A percentile compares a stretch with the other conserved stretches of the same genome.
These are phyloP conservation scores for Lutraria rhynchaena DNA, from an alignment of 1,140 invertebrate species.

Conservation along the genomic window DNA sequence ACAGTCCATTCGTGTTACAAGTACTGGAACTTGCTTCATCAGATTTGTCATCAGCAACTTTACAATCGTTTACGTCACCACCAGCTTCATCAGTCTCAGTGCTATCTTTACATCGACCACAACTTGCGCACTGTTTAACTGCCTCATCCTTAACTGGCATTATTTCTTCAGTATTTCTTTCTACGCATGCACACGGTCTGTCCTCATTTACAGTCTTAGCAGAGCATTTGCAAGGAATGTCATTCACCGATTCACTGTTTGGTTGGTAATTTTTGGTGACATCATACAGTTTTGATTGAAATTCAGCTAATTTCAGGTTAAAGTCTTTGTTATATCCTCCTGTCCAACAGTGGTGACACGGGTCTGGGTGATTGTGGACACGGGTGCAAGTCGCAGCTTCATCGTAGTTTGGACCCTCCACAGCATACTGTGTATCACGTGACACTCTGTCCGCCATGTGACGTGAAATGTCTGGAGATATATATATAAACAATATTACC, in stretches of 20 bases:
- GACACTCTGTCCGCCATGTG: not conserved
- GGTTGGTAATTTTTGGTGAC: not conserved
- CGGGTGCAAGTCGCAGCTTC: constrained; percentile 16
- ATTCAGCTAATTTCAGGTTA: not conserved
- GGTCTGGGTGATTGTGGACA: constrained; percentile 41
- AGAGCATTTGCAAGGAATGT: not conserved
- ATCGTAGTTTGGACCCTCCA: not conserved
- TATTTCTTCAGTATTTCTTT: not conserved
- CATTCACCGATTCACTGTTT: not conserved
- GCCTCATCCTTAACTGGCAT: not conserved
- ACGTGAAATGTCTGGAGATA: not conserved
- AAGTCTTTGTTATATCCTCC: constrained; percentile 15
- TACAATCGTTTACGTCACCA: not conserved
- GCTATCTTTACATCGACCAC: too few species aligned
- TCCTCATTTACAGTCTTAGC: not conserved
- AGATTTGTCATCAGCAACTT: not conserved
- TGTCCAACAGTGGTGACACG: constrained; percentile 32
- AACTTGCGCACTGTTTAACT: not conserved
- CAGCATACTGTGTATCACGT: constrained; percentile 16
- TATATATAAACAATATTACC: not conserved
- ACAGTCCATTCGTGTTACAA: not conserved
- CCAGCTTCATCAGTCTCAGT: too few species aligned
- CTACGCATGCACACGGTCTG: not conserved
- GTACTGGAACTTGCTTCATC: not conserved
- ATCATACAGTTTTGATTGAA: constrained; percentile 2